A percentile compares a stretch with the other conserved stretches of the same genome.
These are phyloP conservation scores for Desoria tigrina DNA, from an alignment of 2,888 invertebrate genomes.

Conservation along the genomic window DNA sequence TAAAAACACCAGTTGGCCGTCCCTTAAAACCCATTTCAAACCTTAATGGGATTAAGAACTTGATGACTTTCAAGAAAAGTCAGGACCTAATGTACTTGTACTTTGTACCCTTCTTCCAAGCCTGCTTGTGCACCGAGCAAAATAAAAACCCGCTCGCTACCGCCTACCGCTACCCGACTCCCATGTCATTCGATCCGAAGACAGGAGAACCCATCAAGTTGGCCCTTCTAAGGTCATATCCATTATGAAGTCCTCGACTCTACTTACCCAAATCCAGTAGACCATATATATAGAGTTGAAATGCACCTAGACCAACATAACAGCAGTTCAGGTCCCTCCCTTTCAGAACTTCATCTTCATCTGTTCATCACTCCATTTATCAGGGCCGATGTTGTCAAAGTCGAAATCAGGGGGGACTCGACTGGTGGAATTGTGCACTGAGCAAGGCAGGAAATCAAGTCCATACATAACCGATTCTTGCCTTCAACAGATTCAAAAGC, in stretches of 20 bases:
- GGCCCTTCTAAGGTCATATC: no score
- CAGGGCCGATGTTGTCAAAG: conserved; percentile 3
- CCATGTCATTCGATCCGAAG: conserved; percentile 1
- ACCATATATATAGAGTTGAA: no score
- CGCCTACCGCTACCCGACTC: conserved; percentile 1
- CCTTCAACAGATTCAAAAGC: background rate
- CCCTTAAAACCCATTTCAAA: conserved; percentile 1
- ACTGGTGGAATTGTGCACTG: background rate
- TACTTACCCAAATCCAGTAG: no score
- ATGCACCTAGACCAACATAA: no score
- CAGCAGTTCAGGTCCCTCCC: background rate
- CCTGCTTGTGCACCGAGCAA: no score
- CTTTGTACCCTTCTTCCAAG: background rate
- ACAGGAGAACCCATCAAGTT: background rate
- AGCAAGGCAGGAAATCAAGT: conserved; percentile 17
- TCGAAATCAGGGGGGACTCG: no score
- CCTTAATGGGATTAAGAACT: conserved; percentile 1
- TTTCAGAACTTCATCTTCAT: background rate
- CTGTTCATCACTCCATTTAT: conserved; percentile 4
- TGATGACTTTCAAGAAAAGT: conserved; percentile 5
- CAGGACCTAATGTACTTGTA: background rate
- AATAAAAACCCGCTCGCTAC: no score
- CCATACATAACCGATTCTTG: conserved; percentile 1
- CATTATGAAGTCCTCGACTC: no score
- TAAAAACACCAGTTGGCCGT: no score